These are phyloP conservation scores for Parazoanthus swiftii DNA, from an alignment of 92 coral and sea anemone genomes.

Conservation along the genomic window DNA sequence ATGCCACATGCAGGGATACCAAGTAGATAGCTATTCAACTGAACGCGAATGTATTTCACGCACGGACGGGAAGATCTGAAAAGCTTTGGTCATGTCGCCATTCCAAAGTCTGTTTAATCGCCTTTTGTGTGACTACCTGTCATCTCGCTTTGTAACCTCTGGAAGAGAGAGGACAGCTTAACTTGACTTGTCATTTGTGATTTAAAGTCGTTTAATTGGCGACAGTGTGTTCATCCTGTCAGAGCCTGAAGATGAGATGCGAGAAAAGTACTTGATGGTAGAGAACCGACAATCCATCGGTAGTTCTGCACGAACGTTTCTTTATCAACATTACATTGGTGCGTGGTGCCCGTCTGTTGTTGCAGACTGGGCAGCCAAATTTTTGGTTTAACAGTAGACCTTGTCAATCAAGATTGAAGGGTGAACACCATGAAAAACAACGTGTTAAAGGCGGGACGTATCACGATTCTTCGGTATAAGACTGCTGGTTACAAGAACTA, in stretches of 20 bases:
- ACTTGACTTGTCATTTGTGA: background rate
- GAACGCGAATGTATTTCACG: background rate
- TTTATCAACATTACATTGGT: background rate
- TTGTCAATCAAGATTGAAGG: background rate
- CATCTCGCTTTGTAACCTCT: background rate
- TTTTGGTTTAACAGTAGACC: background rate
- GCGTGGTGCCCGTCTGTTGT: no score
- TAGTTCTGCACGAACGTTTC: background rate
- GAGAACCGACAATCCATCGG: background rate
- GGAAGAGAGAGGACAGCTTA: background rate
- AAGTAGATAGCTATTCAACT: background rate
- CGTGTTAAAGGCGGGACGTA: background rate
- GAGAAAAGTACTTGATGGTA: no score
- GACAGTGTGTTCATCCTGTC: no score
- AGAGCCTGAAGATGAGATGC: no score
- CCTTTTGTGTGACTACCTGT: background rate
- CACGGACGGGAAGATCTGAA: background rate
- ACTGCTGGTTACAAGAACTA: no score
- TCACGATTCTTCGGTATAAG: no score
- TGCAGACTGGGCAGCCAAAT: background rate
- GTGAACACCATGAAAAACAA: background rate
- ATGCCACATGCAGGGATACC: constrained; percentile 20
- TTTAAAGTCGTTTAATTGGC: no score
- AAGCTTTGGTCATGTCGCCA: background rate
- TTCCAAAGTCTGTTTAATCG: background rate